phyloP scores from a whole-genome alignment of 1,140 invertebrate genomes.

The Epicauta chinensis region DNA sequence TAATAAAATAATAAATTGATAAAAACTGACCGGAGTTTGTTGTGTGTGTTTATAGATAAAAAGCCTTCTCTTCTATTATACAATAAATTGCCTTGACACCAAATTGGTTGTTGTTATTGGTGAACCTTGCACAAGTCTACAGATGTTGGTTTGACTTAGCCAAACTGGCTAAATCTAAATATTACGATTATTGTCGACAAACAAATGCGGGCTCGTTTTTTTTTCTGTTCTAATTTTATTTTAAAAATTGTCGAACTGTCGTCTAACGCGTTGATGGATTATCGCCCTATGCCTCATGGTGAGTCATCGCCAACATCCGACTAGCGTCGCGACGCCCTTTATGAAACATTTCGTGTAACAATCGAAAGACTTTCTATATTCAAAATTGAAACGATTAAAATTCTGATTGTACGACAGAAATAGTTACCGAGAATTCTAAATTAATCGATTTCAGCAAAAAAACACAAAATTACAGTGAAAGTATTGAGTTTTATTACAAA shows the following conservation, averaged over 20 bases:
- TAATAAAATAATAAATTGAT: slow-evolving; percentile 17
- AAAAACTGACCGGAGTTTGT: not conserved
- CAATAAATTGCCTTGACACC: slow-evolving; percentile 19
- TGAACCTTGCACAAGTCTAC: slow-evolving; percentile 15
- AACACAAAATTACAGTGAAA: no score
- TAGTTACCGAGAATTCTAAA: no score
- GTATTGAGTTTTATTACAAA: no score
- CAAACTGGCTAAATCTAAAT: not conserved
- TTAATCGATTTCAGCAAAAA: no score
- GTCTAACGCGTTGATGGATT: not conserved
- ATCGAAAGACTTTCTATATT: no score
- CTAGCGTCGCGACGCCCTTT: not conserved
- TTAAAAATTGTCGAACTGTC: no score
- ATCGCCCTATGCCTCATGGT: not conserved
- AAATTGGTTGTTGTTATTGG: slow-evolving; percentile 1
- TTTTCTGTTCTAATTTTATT: not conserved
- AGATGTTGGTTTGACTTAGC: slow-evolving; percentile 3
- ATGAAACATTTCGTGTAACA: no score
- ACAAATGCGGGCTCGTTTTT: not conserved
- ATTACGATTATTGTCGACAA: no score
- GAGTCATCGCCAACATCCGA: not conserved
- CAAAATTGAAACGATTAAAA: no score
- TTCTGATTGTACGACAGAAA: no score
- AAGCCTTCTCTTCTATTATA: slow-evolving; percentile 2
- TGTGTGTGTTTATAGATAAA: slow-evolving; percentile 9